These are phyloP conservation scores for Metalampra italica DNA, from an alignment of 2,888 invertebrate species.

Conservation along the genomic window DNA sequence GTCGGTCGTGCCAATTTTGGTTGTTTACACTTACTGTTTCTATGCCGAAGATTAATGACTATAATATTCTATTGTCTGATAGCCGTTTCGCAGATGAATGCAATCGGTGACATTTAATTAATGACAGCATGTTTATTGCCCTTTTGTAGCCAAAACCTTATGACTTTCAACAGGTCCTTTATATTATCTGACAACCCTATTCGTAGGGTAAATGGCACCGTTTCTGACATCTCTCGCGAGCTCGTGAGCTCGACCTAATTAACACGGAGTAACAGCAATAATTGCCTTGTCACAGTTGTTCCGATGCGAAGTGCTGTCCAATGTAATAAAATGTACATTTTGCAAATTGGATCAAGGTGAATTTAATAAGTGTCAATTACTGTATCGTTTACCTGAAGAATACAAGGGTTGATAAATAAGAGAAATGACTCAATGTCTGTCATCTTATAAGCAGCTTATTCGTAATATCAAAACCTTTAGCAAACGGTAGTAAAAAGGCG, in stretches of 20 bases:
- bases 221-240: conserved; percentile 7
- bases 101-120: not conserved
- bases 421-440: no score
- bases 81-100: not conserved
- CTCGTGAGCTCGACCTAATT: conserved; percentile 22
- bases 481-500: no score
- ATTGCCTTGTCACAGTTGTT: conserved; percentile 12
- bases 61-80: conserved; percentile 8
- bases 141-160: not conserved
- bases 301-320: not conserved
- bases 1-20: conserved; percentile 22
- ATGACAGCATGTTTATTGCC: not conserved
- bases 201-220: conserved; percentile 14
- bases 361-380: conserved; percentile 3
- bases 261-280: conserved; percentile 17
- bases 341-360: conserved; percentile 20
- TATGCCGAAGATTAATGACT: conserved; percentile 21
- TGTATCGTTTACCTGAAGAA: conserved; percentile 1
- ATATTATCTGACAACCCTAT: not conserved
- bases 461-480: no score
- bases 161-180: not conserved
- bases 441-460: not conserved
- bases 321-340: conserved; percentile 17
- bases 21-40: conserved; percentile 23
- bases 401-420: not conserved